phyloP scores from a whole-genome alignment of 2,797 vertebrate species.

The Darevskia mixta region DNA sequence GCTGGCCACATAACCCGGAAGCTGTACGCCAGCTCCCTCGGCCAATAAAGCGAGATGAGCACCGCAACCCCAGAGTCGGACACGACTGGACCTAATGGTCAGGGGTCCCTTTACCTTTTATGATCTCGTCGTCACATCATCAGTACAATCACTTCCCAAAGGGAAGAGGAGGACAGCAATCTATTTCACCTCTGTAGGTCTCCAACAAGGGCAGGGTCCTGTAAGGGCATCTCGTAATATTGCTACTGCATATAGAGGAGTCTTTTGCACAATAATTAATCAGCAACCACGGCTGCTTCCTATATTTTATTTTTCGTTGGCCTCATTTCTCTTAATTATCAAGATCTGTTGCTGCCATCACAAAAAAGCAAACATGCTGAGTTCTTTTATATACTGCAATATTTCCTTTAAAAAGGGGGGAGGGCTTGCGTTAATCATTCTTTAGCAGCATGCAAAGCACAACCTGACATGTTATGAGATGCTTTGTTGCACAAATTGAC shows the following conservation, averaged over 20 bases:
- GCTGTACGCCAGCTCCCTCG: too few relatives aligned
- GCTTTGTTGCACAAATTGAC: neutral
- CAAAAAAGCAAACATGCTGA: neutral
- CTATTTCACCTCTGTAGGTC: too few relatives aligned
- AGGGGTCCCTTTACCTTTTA: too few relatives aligned
- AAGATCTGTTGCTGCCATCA: neutral
- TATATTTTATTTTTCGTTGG: neutral
- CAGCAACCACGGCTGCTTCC: neutral
- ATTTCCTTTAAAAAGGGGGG: neutral
- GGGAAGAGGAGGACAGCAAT: too few relatives aligned
- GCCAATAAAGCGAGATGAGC: too few relatives aligned
- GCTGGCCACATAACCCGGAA: too few relatives aligned
- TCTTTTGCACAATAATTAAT: neutral
- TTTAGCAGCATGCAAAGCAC: neutral
- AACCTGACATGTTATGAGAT: neutral
- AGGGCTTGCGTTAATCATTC: neutral
- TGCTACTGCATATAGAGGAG: neutral
- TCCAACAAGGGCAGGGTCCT: too few relatives aligned
- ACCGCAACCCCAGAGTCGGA: too few relatives aligned
- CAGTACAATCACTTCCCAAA: too few relatives aligned
- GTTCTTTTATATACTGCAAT: neutral
- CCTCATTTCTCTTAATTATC: neutral
- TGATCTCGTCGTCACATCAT: too few relatives aligned
- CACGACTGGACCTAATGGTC: too few relatives aligned
- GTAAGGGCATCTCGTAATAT: neutral